phyloP scores from a whole-genome alignment of 2,888 invertebrate genomes.

The Thera obeliscata region DNA sequence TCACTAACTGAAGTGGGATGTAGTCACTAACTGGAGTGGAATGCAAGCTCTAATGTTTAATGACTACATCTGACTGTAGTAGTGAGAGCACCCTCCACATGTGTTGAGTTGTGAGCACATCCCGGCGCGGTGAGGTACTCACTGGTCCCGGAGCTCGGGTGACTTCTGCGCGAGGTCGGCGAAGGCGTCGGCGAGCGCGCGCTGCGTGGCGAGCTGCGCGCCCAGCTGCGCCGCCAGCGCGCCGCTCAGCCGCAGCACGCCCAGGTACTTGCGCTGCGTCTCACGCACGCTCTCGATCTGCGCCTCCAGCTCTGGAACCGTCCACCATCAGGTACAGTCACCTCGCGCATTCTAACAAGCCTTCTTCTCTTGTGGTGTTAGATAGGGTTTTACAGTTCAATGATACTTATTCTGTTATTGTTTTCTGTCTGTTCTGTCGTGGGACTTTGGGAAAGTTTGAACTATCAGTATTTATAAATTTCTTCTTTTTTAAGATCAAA shows the following conservation, averaged over 20 bases:
- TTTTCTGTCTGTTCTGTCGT: too few species aligned
- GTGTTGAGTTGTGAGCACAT: neutral
- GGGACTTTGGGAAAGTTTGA: too few species aligned
- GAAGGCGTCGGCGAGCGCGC: conserved; percentile 96
- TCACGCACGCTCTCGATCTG: conserved; percentile 97
- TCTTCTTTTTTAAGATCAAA: too few species aligned
- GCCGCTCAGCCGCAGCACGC: conserved; percentile 93
- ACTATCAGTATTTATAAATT: too few species aligned
- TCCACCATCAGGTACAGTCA: neutral
- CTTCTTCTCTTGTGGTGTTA: too few species aligned
- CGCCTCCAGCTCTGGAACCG: conserved; percentile 91
- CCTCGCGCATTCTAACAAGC: too few species aligned
- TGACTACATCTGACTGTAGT: neutral
- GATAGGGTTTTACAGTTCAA: too few species aligned
- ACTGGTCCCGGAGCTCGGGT: conserved; percentile 94
- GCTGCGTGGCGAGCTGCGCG: conserved; percentile 91
- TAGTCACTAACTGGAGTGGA: too few species aligned
- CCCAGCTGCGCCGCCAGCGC: conserved; percentile 91
- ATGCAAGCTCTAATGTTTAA: too few species aligned
- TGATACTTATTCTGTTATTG: too few species aligned
- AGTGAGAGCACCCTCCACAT: too few species aligned
- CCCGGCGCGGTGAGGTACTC: conserved; percentile 4
- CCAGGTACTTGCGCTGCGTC: conserved; percentile 96
- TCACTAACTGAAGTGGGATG: too few species aligned
- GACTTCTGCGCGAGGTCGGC: conserved; percentile 98